Evolutionary conservation across 2,888 invertebrate genomes (phyloP).

Genomic region (Parthenolecanium corni): DNA sequence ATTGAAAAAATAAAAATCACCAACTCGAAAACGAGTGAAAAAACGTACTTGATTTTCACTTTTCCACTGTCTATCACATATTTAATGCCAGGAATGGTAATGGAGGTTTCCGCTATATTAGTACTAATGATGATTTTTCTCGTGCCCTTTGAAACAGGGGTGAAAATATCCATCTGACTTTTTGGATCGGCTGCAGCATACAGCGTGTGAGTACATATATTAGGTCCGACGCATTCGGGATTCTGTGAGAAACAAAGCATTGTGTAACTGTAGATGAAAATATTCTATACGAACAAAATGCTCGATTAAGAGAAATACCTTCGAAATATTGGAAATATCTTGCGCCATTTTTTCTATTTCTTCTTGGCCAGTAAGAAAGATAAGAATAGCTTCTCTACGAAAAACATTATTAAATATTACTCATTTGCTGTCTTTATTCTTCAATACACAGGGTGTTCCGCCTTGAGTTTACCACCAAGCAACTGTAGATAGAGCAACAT

Average conservation of each 20-base stretch:
- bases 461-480: too few species aligned
- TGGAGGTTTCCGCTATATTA: conserved; percentile 50
- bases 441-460: too few species aligned
- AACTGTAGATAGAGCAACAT: too few species aligned
- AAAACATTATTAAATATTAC: conserved; percentile 30
- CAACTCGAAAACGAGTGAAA: not conserved
- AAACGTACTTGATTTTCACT: conserved; percentile 65
- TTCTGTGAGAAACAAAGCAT: conserved; percentile 29
- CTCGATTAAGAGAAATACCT: conserved; percentile 41
- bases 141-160: conserved; percentile 39
- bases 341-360: conserved; percentile 81
- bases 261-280: too few species aligned
- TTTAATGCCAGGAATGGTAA: conserved; percentile 62
- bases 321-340: conserved; percentile 59
- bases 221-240: conserved; percentile 40
- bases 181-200: conserved; percentile 45
- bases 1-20: not conserved
- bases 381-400: conserved; percentile 74
- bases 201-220: conserved; percentile 56
- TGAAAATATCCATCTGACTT: conserved; percentile 43
- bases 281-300: not conserved
- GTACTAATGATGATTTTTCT: conserved; percentile 48
- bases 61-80: conserved; percentile 85
- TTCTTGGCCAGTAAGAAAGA: conserved; percentile 92
- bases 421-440: too few species aligned